phyloP scores from a whole-genome alignment of 1,140 invertebrate species.

The Rhagoletis zephyria region DNA sequence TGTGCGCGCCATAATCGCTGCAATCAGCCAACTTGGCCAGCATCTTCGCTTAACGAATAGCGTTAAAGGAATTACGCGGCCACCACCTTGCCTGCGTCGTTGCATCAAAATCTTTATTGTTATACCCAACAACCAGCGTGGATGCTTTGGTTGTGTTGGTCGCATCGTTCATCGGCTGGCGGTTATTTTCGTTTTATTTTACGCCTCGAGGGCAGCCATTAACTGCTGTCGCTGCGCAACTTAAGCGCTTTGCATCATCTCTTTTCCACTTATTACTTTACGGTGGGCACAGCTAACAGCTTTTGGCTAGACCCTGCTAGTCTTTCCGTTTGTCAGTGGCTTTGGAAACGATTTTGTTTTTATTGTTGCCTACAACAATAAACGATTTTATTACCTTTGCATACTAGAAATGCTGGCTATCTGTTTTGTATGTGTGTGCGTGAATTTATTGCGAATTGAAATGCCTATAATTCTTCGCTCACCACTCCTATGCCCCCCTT shows the following conservation, averaged over 20 bases:
- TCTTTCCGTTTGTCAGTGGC: not conserved
- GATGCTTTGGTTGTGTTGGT: too few relatives aligned
- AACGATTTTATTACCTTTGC: slow-evolving; percentile 13
- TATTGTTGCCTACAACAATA: not conserved
- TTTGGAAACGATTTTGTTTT: not conserved
- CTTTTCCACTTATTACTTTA: not conserved
- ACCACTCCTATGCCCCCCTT: not conserved
- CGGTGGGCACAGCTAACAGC: not conserved
- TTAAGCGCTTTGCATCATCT: slow-evolving; percentile 7
- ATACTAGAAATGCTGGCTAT: not conserved
- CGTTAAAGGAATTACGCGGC: not conserved
- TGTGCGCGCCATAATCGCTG: not conserved
- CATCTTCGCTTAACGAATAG: not conserved
- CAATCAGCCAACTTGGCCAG: not conserved
- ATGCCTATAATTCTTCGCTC: not conserved
- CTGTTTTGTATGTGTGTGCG: not conserved
- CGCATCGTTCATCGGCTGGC: not conserved
- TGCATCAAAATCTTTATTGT: not conserved
- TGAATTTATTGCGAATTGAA: slow-evolving; percentile 22
- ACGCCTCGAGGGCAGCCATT: slow-evolving; percentile 12
- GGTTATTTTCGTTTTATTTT: slow-evolving; percentile 36
- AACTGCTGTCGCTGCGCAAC: slow-evolving; percentile 8
- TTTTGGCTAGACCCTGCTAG: not conserved
- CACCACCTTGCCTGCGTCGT: not conserved
- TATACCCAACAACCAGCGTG: not conserved